Base-by-base conservation (phyloP, 1,140 invertebrate genomes). In the Papilio polyxenes region DNA sequence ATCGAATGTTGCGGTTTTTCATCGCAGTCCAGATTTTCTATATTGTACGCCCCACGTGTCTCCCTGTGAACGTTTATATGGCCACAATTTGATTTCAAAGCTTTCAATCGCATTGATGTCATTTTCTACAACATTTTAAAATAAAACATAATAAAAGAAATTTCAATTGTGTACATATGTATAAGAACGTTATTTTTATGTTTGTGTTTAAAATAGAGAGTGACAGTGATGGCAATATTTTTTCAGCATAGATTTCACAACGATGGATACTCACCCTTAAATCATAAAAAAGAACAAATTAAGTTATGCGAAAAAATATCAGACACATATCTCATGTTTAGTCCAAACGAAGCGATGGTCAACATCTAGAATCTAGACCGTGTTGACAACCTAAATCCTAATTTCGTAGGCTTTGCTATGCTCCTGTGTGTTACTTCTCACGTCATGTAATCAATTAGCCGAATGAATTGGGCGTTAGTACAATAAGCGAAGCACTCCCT, bases 391-490 rank as follows among this genome's bases (percentile, higher is more conserved):
- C 62, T 72, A 37, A 72, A 72, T 72, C 65, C 11, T 37, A 37
- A 13, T 72, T 72, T 37, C 31, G 4, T 15, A 8, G 65, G 31
- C 65, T 72, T 72, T 72, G 65, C 65, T 37, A 31, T 72, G 37
- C 23, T 23, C 31, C 62, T 72, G 65, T 72, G 65, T 72, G 11
- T 11, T 72, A 31, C 65, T 72, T 72, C 62, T 65, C 62, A 72
- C 31, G 65, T 72, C 65, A 37, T 72, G 65, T 72, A 53, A 77
- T 77, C 75, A 77, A 77, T 77, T 77, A 77, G 75, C 75, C 75
- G 75, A 77, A 51, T 77, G 75, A 77, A 77, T 77, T 77, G 44
- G 75, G 44, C 75, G 75, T 77, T 77, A 77, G 48, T 77, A 77
- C 20, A 77, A 56, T 53, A 77, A 77, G 40, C 75, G 40, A 76